Evolutionary conservation across 1,140 invertebrate genomes (phyloP).

Genomic region (Planococcus citri): DNA sequence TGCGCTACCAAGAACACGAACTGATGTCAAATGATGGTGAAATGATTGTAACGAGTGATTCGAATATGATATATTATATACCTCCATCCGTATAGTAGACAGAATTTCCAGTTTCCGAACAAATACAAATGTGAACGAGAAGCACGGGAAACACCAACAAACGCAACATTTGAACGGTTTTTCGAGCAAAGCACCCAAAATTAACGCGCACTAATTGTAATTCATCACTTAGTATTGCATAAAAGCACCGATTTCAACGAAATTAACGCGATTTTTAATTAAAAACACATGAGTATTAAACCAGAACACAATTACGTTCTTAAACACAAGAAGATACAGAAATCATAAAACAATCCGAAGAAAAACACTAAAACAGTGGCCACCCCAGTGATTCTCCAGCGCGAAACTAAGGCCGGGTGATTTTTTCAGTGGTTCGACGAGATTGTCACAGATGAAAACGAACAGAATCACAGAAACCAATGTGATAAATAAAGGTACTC

Average conservation of each 20-base stretch:
- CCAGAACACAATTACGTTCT: not conserved
- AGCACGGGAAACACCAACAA: not conserved
- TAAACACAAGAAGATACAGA: not conserved
- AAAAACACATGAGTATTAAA: not conserved
- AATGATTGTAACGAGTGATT: too few relatives aligned
- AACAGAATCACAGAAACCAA: too few relatives aligned
- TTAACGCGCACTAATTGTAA: not conserved
- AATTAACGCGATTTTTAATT: not conserved
- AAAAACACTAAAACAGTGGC: not conserved
- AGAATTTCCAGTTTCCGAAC: constrained; percentile 6
- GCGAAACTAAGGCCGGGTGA: too few relatives aligned
- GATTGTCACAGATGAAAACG: too few relatives aligned
- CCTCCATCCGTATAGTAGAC: constrained; percentile 12
- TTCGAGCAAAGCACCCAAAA: constrained; percentile 2
- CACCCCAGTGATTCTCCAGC: not conserved
- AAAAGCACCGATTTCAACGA: not conserved
- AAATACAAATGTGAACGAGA: not conserved
- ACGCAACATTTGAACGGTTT: constrained; percentile 6
- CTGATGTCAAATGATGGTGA: too few relatives aligned
- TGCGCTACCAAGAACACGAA: not conserved
- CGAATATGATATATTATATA: not conserved
- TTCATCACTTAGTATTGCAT: not conserved
- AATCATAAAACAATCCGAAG: not conserved
- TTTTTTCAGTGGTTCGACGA: too few relatives aligned
- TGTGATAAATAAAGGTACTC: too few relatives aligned